These are phyloP conservation scores for Dolichopus griseipennis DNA, from an alignment of 2,888 invertebrate genomes.

Conservation along the genomic window DNA sequence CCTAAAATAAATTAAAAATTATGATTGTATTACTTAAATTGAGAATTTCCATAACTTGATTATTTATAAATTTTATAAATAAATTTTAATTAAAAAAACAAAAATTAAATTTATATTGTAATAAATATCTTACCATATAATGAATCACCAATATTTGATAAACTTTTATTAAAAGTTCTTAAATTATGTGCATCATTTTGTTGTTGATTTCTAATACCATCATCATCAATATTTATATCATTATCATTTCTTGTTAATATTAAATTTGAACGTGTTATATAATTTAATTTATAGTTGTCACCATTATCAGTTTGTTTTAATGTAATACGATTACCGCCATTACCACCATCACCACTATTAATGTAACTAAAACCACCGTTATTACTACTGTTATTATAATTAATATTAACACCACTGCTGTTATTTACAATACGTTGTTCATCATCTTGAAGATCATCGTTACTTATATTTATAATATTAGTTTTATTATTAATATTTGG, in stretches of 20 bases:
- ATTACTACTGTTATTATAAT: constrained; percentile 7
- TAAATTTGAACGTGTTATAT: constrained; percentile 6
- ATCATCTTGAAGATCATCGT: neutral
- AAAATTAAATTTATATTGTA: too few relatives aligned
- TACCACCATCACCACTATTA: neutral
- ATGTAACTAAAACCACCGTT: neutral
- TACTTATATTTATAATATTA: constrained; percentile 8
- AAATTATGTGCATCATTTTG: constrained; percentile 1
- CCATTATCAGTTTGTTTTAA: neutral
- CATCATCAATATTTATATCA: constrained; percentile 8
- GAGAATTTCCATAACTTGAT: too few relatives aligned
- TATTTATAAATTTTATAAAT: too few relatives aligned
- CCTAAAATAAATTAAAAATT: constrained; percentile 13
- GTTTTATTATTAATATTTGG: constrained; percentile 22
- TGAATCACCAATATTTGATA: constrained; percentile 19
- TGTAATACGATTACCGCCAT: neutral
- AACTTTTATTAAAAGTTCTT: constrained; percentile 9
- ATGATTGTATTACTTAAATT: too few relatives aligned
- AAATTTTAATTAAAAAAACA: too few relatives aligned
- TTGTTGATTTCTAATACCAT: constrained; percentile 1
- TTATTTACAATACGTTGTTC: constrained; percentile 12
- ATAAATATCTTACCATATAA: constrained; percentile 23
- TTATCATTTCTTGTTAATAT: constrained; percentile 2
- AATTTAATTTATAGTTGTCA: constrained; percentile 2
- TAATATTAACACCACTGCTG: neutral